These are phyloP conservation scores for Cryptosula pallasiana DNA, from an alignment of 2,888 invertebrate species.

Conservation along the genomic window DNA sequence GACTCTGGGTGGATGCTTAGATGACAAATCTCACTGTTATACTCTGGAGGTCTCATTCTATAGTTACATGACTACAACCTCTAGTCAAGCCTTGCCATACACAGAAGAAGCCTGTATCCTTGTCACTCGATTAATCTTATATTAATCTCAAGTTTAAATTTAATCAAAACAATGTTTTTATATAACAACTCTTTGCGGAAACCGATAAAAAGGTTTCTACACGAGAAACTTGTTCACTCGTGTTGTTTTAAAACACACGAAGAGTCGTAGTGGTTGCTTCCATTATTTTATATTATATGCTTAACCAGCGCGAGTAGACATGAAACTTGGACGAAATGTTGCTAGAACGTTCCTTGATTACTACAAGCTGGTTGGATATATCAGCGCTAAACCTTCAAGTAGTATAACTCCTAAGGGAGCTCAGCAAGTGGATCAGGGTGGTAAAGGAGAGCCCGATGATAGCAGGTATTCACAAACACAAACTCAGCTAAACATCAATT, in stretches of 20 bases:
- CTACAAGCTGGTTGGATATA: conserved; percentile 68
- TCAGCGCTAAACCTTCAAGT: conserved; percentile 45
- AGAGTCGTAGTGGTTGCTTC: too few relatives aligned
- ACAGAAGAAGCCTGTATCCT: conserved; percentile 95
- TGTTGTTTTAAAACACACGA: too few relatives aligned
- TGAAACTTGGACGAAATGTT: conserved; percentile 71
- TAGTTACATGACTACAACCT: conserved; percentile 69
- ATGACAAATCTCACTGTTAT: conserved; percentile 78
- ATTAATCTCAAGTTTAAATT: too few relatives aligned
- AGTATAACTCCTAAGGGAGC: conserved; percentile 41
- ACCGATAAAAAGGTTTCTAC: too few relatives aligned
- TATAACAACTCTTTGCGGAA: too few relatives aligned
- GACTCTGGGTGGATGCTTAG: conserved; percentile 58
- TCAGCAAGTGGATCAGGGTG: background rate
- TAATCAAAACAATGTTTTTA: too few relatives aligned
- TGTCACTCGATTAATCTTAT: conserved; percentile 38
- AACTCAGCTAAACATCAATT: too few relatives aligned
- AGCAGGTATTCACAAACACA: too few relatives aligned
- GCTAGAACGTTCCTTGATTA: conserved; percentile 73
- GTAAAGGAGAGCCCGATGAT: background rate
- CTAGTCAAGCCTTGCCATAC: conserved; percentile 67
- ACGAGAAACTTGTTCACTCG: too few relatives aligned
- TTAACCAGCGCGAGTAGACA: conserved; percentile 65
- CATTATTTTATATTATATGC: too few relatives aligned
- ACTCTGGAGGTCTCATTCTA: conserved; percentile 84